A percentile compares a stretch with the other conserved stretches of the same genome.
These are phyloP conservation scores for Xiphophorus hellerii DNA, from an alignment of 2,113 vertebrate genomes.

Conservation along the genomic window DNA sequence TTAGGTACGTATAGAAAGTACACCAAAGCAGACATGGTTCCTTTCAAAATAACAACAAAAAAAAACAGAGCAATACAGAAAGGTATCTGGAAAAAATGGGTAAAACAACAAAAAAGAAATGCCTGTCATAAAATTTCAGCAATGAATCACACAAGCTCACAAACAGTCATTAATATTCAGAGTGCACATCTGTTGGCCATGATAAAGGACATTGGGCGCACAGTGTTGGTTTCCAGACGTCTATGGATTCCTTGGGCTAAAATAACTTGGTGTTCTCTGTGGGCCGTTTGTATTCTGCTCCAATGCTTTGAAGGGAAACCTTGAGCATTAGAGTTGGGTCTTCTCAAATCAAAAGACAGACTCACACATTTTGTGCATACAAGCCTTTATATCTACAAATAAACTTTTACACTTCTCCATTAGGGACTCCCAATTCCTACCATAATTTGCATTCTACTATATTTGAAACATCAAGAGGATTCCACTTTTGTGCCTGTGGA, in stretches of 20 bases:
- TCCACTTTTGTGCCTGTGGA: conserved; percentile 28
- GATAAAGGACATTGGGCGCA: conserved; percentile 45
- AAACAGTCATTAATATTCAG: conserved; percentile 31
- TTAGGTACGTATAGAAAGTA: background rate
- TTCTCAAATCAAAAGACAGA: conserved; percentile 12
- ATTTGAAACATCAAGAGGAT: conserved; percentile 38
- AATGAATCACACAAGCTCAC: background rate
- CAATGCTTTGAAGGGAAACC: conserved; percentile 45
- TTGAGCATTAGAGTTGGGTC: conserved; percentile 39
- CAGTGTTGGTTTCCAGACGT: conserved; percentile 12
- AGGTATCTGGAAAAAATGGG: background rate
- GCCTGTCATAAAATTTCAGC: background rate
- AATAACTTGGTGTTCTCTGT: conserved; percentile 10
- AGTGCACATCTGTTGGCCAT: conserved; percentile 25
- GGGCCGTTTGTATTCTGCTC: conserved; percentile 35
- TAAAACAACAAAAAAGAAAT: background rate
- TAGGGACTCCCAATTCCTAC: conserved; percentile 29
- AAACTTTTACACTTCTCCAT: conserved; percentile 25
- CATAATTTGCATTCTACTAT: conserved; percentile 31
- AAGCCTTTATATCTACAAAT: conserved; percentile 14
- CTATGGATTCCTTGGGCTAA: conserved; percentile 28
- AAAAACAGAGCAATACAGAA: background rate
- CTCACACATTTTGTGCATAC: conserved; percentile 23
- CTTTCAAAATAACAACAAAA: background rate
- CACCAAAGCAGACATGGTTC: background rate